Evolutionary conservation across 2,888 invertebrate species (phyloP), one percentile per base, ranked within the genome.

Genomic region (Aspidapion aeneum): DNA sequence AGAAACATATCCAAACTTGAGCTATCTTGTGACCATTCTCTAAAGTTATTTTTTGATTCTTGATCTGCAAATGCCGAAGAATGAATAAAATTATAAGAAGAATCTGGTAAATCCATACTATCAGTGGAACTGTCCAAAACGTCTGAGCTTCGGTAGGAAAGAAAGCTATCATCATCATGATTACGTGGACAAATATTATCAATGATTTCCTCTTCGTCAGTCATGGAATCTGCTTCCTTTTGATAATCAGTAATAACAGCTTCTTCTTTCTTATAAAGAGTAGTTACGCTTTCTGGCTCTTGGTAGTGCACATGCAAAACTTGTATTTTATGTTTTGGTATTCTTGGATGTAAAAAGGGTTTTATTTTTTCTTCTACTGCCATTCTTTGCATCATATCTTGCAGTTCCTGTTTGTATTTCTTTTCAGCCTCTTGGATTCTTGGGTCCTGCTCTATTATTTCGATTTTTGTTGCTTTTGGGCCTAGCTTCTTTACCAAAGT

Each of bases 301-400:
- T 35, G 35, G 35, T 35, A 35, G 35, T 35, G 35, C 5, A 35
- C 35, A 12, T 35, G 35, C 35, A 35, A 35, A 35, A 35, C 3
- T 35, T 35, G 35, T 7, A 12, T 12, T 35, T 35, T 35, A 12
- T 35, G 35, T 12, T 35, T 35, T 35, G 35, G 35, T 7, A 35
- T 12, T 35, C 35, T 35, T 3, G 35, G 35, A 35, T 35, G 35
- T 12, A 35, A 12, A 35, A 35, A 35, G 3, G 35, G 35, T 12
- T 35, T 59, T 56, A 61, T 58, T 49, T 63, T 35, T 17, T 65
- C 60, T 17, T 67, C 64, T 55, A 52, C 35, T 17, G 63, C 63
- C 9, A 66, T 61, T 52, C 49, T 55, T 55, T 63, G 60, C 52
- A 66, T 22, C 7, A 62, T 52, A 48, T 55, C 18, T 18, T 66